A percentile compares a stretch with the other conserved stretches of the same genome.
phyloP scores from a whole-genome alignment of 2,888 invertebrate species.

The Baccha elongata region DNA sequence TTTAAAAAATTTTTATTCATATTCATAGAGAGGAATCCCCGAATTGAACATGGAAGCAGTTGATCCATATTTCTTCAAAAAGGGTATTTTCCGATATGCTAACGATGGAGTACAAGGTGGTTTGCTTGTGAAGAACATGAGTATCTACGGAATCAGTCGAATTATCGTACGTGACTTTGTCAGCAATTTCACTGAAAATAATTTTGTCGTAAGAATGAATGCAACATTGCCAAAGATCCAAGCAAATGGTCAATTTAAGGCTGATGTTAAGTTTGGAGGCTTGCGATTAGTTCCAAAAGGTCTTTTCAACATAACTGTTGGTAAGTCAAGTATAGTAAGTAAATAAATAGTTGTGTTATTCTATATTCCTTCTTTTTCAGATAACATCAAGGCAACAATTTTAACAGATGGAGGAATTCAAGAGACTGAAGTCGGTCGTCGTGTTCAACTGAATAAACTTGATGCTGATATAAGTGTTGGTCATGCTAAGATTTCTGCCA shows the following conservation, averaged over 20 bases:
- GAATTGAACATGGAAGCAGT: constrained; percentile 78
- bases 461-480: constrained; percentile 79
- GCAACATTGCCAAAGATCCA: constrained; percentile 84
- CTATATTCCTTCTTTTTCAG: constrained; percentile 65
- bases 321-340: constrained; percentile 81
- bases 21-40: constrained; percentile 75
- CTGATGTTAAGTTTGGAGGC: constrained; percentile 85
- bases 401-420: constrained; percentile 79
- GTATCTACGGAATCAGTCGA: constrained; percentile 84
- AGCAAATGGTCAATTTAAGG: constrained; percentile 85
- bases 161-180: constrained; percentile 84
- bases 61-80: constrained; percentile 80
- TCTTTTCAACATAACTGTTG: constrained; percentile 85
- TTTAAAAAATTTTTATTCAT: too few species aligned
- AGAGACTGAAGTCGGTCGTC: constrained; percentile 76
- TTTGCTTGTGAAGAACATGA: constrained; percentile 80
- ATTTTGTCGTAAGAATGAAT: constrained; percentile 85
- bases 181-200: constrained; percentile 84
- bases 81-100: constrained; percentile 80
- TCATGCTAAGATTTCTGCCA: constrained; percentile 78
- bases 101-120: constrained; percentile 80
- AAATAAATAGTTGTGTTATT: background rate
- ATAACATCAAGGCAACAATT: constrained; percentile 78
- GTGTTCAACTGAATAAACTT: constrained; percentile 78
- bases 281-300: constrained; percentile 86